These are phyloP conservation scores for Cheilosia soror DNA, from an alignment of 2,888 invertebrate species.

Conservation along the genomic window DNA sequence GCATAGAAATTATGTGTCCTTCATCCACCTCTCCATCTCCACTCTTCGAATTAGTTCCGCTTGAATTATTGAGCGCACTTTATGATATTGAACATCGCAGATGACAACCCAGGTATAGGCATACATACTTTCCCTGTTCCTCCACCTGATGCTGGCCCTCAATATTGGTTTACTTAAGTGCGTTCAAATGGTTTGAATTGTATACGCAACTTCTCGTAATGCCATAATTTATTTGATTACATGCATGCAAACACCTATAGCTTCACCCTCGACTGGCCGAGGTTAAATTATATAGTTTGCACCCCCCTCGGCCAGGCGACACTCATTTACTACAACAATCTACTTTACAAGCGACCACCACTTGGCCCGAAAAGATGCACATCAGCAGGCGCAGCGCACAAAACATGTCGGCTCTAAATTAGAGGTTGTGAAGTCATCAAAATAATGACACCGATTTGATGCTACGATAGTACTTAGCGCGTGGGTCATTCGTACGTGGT, in stretches of 20 bases:
- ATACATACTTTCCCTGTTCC: slow-evolving; percentile 13
- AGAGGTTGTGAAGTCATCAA: slow-evolving; percentile 74
- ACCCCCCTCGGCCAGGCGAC: slow-evolving; percentile 43
- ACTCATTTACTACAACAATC: slow-evolving; percentile 41
- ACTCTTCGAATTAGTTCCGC: slow-evolving; percentile 71
- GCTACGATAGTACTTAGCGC: slow-evolving; percentile 27
- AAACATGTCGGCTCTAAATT: slow-evolving; percentile 54
- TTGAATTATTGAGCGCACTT: slow-evolving; percentile 69
- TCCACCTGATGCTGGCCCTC: slow-evolving; percentile 60
- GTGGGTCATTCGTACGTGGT: slow-evolving; percentile 10
- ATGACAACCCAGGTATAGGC: slow-evolving; percentile 48
- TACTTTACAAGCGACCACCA: slow-evolving; percentile 41
- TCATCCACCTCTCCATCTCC: neutral
- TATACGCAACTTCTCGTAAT: slow-evolving; percentile 53
- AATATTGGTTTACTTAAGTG: slow-evolving; percentile 70
- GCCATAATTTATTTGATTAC: slow-evolving; percentile 75
- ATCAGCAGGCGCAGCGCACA: slow-evolving; percentile 58
- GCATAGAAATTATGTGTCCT: neutral
- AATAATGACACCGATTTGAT: slow-evolving; percentile 72
- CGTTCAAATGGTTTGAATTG: slow-evolving; percentile 19
- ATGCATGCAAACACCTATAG: slow-evolving; percentile 69
- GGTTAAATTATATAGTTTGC: slow-evolving; percentile 69
- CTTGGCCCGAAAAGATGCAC: slow-evolving; percentile 68
- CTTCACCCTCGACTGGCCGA: slow-evolving; percentile 62
- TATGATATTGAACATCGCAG: slow-evolving; percentile 69